Base-by-base conservation (phyloP, 2,113 vertebrate genomes). In the Apistogramma diplotaenia region DNA sequence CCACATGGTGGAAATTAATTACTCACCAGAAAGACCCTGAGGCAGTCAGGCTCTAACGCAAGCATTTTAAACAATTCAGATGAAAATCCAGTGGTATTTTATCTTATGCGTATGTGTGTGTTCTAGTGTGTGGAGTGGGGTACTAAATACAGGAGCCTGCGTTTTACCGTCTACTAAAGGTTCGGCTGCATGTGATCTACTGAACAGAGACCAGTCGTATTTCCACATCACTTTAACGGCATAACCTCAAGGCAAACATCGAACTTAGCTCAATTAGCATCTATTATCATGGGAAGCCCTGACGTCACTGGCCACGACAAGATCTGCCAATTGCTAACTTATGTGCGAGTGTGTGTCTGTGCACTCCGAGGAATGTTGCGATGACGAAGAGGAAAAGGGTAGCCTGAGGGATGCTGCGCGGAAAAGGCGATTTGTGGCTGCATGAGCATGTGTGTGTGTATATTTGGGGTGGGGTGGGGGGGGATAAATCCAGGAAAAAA, bases 1-100 rank as follows among this genome's bases (percentile, higher is more conserved):
- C 88, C 89, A 89, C 85, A 93, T 82, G 89, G 91, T 90, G 89
- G 86, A 93, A 93, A 92, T 94, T 93, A 94, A 94, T 94, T 94
- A 93, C 91, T 91, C 91, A 91, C 91, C 82, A 92, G 91, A 91
- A 93, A 94, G 85, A 92, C 89, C 91, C 90, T 5, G 83, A 87
- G 90, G 92, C 91, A 56, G 83, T 89, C 79, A 40, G 76, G 91
- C 85, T 86, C 79, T 80, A 88, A 91, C 83, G 55, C 89, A 87
- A 82, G 89, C 89, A 74, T 91, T 92, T 89, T 90, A 90, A 91
- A 90, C 91, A 90, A 93, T 93, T 92, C 88, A 71, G 87, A 92
- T 82, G 87, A 92, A 89, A 91, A 92, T 90, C 61, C 43, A 27
- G 88, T 84, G 83, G 82, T 81, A 76, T 89, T 91, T 86, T 89